These are phyloP conservation scores for Crossocerus cetratus DNA, from an alignment of 2,888 invertebrate species.

Conservation along the genomic window DNA sequence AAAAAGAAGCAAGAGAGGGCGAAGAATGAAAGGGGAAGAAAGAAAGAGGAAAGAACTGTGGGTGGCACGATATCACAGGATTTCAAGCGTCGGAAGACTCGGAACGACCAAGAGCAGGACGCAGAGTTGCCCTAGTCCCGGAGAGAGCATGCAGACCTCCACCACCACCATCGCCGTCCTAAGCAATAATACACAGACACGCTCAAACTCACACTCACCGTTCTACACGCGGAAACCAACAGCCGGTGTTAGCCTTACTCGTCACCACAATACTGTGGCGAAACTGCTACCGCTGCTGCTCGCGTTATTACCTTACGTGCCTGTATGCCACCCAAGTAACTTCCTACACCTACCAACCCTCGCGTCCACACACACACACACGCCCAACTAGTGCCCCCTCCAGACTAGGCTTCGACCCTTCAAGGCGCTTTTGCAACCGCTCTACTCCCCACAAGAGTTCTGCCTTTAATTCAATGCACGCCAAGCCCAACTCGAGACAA, in stretches of 20 bases:
- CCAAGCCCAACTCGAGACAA: slow-evolving; percentile 29
- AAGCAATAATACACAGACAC: slow-evolving; percentile 18
- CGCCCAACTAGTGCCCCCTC: neutral
- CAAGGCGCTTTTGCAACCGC: too few species aligned
- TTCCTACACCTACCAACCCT: slow-evolving; percentile 13
- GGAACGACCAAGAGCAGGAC: too few species aligned
- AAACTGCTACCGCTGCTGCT: slow-evolving; percentile 40
- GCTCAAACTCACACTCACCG: too few species aligned
- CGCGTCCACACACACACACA: neutral
- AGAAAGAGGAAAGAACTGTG: slow-evolving; percentile 8
- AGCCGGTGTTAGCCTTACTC: slow-evolving; percentile 30
- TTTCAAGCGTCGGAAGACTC: slow-evolving; percentile 8
- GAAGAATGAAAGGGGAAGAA: slow-evolving; percentile 4
- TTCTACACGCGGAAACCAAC: neutral
- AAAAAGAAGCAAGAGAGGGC: slow-evolving; percentile 14
- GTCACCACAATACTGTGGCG: slow-evolving; percentile 41
- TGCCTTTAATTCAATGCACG: slow-evolving; percentile 45
- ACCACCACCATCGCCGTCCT: slow-evolving; percentile 13
- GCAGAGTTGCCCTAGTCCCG: too few species aligned
- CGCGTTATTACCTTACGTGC: slow-evolving; percentile 49
- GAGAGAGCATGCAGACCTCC: slow-evolving; percentile 18
- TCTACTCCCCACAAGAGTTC: neutral
- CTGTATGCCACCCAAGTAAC: slow-evolving; percentile 43
- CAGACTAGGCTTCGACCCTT: neutral
- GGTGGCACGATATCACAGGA: slow-evolving; percentile 41